Evolutionary conservation across 2,888 invertebrate species (phyloP).

Genomic region (Gerris lacustris): DNA sequence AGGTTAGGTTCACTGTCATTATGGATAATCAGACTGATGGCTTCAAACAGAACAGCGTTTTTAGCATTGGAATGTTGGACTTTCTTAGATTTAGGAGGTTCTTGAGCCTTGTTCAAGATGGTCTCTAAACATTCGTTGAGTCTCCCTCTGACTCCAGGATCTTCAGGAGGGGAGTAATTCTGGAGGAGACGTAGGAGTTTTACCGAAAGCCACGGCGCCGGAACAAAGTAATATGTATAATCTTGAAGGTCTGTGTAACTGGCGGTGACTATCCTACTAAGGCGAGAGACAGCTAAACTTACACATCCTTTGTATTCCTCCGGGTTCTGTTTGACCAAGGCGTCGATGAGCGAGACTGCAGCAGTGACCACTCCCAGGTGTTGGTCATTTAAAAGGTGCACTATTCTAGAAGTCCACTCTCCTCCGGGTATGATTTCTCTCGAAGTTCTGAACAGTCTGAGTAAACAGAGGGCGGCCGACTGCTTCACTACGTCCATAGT

Average conservation of each 20-base stretch:
- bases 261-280: conserved; percentile 91
- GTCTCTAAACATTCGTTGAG: conserved; percentile 96
- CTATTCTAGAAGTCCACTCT: conserved; percentile 97
- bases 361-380: conserved; percentile 99
- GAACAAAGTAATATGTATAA: conserved; percentile 99
- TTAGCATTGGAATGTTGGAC: conserved; percentile 99
- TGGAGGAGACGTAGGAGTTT: conserved; percentile 90
- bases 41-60: conserved; percentile 98
- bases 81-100: conserved; percentile 98
- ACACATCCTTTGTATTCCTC: conserved; percentile 99
- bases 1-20: conserved; percentile 96
- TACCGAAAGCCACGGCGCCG: conserved; percentile 99
- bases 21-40: conserved; percentile 98
- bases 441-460: conserved; percentile 84
- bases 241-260: conserved; percentile 99
- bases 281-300: conserved; percentile 88
- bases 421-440: conserved; percentile 94
- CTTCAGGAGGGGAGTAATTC: conserved; percentile 97
- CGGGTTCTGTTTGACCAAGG: conserved; percentile 94
- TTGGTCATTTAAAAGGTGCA: conserved; percentile 95
- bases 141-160: conserved; percentile 90
- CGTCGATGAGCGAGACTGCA: conserved; percentile 94
- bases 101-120: conserved; percentile 96
- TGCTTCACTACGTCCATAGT: conserved; percentile 99
- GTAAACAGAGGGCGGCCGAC: conserved; percentile 91